phyloP scores from a whole-genome alignment of 2,797 vertebrate species.

The Sebastes kiyomatsui region DNA sequence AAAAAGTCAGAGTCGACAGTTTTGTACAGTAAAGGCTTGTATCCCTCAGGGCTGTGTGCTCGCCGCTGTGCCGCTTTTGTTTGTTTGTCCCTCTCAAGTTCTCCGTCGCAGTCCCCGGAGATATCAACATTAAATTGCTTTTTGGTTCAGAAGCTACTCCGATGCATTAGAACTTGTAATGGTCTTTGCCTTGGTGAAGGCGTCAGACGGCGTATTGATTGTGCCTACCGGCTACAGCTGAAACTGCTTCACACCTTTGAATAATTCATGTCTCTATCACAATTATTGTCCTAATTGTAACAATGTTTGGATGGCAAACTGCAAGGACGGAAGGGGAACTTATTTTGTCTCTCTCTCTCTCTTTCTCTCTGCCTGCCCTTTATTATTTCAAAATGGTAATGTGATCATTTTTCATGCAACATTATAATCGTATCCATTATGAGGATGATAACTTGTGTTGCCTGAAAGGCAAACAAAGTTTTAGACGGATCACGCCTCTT shows the following conservation, averaged over 20 bases:
- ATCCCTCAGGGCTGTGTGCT: constrained; percentile 49
- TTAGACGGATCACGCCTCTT: constrained; percentile 78
- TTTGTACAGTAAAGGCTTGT: constrained; percentile 62
- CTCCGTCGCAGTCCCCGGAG: constrained; percentile 67
- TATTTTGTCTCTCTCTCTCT: constrained; percentile 40
- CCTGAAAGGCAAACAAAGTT: constrained; percentile 84
- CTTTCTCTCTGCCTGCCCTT: constrained; percentile 1
- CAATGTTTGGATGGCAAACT: constrained; percentile 72
- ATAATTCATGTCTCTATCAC: constrained; percentile 79
- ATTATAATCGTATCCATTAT: constrained; percentile 73
- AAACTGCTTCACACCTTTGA: constrained; percentile 72
- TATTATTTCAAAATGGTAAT: constrained; percentile 65
- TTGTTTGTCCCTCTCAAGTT: constrained; percentile 74
- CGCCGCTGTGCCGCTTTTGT: constrained; percentile 60
- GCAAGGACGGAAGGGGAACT: constrained; percentile 36
- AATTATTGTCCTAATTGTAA: constrained; percentile 81
- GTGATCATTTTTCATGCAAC: constrained; percentile 70
- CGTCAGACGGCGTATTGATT: constrained; percentile 77
- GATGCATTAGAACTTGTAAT: constrained; percentile 81
- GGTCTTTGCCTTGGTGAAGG: constrained; percentile 77
- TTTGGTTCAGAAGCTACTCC: constrained; percentile 79
- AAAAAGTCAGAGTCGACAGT: constrained; percentile 56
- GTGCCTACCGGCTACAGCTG: constrained; percentile 73
- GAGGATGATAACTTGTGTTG: constrained; percentile 76
- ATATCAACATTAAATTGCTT: constrained; percentile 83